Conservation (phyloP, 23 tunicate species). For the Halocynthia aurantium region DNA sequence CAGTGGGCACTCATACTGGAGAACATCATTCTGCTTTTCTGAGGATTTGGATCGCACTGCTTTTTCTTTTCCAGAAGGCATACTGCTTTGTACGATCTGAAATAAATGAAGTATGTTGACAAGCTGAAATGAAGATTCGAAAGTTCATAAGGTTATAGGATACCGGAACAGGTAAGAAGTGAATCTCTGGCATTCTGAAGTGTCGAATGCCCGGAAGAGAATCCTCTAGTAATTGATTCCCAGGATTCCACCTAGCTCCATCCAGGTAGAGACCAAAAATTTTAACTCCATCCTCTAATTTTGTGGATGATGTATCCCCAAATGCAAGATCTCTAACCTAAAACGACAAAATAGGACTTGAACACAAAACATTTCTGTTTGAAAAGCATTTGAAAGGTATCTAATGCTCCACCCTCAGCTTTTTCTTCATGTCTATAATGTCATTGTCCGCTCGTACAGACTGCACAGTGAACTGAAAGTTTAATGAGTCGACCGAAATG, state of each 20-base stretch:
- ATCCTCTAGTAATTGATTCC: slow-evolving; percentile 29
- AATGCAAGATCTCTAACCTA: slow-evolving; percentile 68
- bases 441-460: slow-evolving; percentile 3
- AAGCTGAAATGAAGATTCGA: too few species aligned
- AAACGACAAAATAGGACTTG: background rate
- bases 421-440: slow-evolving; percentile 25
- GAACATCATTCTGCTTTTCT: background rate
- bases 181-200: slow-evolving; percentile 77
- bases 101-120: too few species aligned
- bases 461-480: slow-evolving; percentile 53
- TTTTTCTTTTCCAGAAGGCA: too few species aligned
- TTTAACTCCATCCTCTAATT: slow-evolving; percentile 59
- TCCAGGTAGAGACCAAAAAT: slow-evolving; percentile 81
- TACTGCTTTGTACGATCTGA: too few species aligned
- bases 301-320: slow-evolving; percentile 23
- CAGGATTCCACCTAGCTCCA: slow-evolving; percentile 65
- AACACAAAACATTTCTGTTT: background rate
- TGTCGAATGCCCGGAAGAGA: slow-evolving; percentile 44
- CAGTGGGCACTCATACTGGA: slow-evolving; percentile 66
- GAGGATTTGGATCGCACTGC: too few species aligned
- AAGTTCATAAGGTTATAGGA: too few species aligned
- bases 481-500: slow-evolving; percentile 65
- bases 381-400: background rate
- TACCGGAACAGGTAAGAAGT: slow-evolving; percentile 65
- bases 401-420: slow-evolving; percentile 15